Evolutionary conservation across 2,797 vertebrate species (phyloP).

Genomic region (Oceanodroma leucorhoa): DNA sequence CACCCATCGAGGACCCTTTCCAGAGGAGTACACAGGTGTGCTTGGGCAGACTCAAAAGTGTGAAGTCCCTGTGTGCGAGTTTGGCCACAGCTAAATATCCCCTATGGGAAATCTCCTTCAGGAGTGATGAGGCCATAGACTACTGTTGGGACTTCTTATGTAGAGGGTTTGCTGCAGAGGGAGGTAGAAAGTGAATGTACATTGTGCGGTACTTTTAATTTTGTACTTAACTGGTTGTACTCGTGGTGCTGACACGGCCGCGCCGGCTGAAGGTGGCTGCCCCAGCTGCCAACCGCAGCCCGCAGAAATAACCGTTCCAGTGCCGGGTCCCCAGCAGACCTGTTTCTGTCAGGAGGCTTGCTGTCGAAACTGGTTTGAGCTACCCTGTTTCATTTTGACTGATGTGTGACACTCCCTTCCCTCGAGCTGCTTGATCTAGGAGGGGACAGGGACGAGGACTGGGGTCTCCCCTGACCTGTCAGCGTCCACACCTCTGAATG

Average conservation of each 20-base stretch:
- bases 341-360: not conserved
- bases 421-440: not conserved
- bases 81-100: not conserved
- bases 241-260: fast-evolving
- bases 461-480: not conserved
- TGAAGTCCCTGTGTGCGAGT: not conserved
- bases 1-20: not conserved
- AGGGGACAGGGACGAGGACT: not conserved
- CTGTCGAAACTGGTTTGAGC: not conserved
- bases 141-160: fast-evolving
- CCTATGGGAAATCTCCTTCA: not conserved
- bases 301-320: not conserved
- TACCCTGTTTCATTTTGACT: not conserved
- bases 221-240: fast-evolving
- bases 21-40: not conserved
- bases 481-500: not conserved
- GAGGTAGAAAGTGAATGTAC: not conserved
- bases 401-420: not conserved
- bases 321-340: not conserved
- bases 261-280: not conserved
- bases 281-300: not conserved
- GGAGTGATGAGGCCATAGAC: not conserved
- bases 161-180: not conserved
- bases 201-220: not conserved
- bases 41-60: fast-evolving